A percentile compares a stretch with the other conserved stretches of the same genome.
phyloP scores from a whole-genome alignment of 2,888 invertebrate species.

The Lasioglossum calceatum region DNA sequence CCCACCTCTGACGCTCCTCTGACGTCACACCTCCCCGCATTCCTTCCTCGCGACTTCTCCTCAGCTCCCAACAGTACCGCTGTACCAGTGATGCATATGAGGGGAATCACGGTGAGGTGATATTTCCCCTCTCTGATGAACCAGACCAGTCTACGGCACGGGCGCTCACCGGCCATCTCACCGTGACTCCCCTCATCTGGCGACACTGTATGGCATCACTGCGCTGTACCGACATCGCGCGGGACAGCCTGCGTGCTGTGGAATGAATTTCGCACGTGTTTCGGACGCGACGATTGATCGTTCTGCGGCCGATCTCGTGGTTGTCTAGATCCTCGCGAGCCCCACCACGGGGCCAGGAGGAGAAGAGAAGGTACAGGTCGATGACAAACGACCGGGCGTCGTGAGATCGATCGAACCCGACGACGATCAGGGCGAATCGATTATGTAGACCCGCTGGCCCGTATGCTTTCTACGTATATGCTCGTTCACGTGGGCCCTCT shows the following conservation, averaged over 20 bases:
- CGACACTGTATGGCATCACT: too few species aligned
- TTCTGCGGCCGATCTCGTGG: neutral
- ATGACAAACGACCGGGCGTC: neutral
- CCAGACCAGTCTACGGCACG: too few species aligned
- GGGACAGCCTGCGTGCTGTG: neutral
- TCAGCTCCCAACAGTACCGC: too few species aligned
- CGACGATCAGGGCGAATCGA: constrained; percentile 71
- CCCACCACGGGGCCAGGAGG: neutral
- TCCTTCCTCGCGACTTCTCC: too few species aligned
- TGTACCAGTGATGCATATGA: too few species aligned
- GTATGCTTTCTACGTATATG: constrained; percentile 80
- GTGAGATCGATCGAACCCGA: neutral
- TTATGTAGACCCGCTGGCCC: constrained; percentile 75
- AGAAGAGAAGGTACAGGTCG: neutral
- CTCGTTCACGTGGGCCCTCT: constrained; percentile 79
- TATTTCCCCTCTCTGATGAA: too few species aligned
- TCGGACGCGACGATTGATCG: neutral
- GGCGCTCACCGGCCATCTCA: too few species aligned
- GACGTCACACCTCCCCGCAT: too few species aligned
- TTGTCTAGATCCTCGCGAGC: neutral
- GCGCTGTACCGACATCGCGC: too few species aligned
- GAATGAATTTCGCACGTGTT: neutral
- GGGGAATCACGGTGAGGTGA: too few species aligned
- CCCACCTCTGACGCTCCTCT: too few species aligned
- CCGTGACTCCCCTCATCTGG: too few species aligned